Base-by-base conservation (phyloP, 2,888 invertebrate genomes). In the Chrysina gloriosa region DNA sequence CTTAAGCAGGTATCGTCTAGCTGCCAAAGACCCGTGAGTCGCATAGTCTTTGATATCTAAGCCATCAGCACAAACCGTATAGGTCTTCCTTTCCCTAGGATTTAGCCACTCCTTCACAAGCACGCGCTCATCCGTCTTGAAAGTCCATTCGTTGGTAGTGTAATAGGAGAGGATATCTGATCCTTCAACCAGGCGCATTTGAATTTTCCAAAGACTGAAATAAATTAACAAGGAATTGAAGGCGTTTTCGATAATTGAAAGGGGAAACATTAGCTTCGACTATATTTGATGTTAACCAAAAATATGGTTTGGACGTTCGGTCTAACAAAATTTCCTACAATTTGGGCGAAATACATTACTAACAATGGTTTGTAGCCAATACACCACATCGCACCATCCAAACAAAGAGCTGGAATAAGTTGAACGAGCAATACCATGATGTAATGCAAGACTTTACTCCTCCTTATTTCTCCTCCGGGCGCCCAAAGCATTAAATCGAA, bases 11-110 rank as follows among this genome's bases (percentile, higher is more conserved):
- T 73, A 82, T 81, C 92, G 91, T 80, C 96, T 88, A 79, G 95
- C 94, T 63, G 97, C 97, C 76, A 96, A 85, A 42, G 96, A 92
- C 81, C 97, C 97, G 76, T 92, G 90, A 85, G 96, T 95, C 76
- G 97, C 89, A 82, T 96, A 97, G 61, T 90, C 89, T 71, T 93
- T 90, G 97, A 97, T 97, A 82, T 96, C 88, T 75, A 97, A 93
- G 82, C 90, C 89, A 75, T 87, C 86, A 25, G 94, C 92, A 84
- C 96, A 94, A 82, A 97, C 96, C 81, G 92, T 90, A 83, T 96
- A 97, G 36, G 87, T 90, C 79, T 89, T 87, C 50, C 89, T 87
- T 83, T 95, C 95, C 45, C 86, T 86, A 7, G 87, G 85, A 73
- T 87, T 90, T 69, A 90, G 85, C 58, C 85, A 84, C n/a, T 87